Evolutionary conservation across 53 echinoderm and acorn worm species (phyloP), one percentile per base, ranked within the genome.

Genomic region (Paelopatides confundens): DNA sequence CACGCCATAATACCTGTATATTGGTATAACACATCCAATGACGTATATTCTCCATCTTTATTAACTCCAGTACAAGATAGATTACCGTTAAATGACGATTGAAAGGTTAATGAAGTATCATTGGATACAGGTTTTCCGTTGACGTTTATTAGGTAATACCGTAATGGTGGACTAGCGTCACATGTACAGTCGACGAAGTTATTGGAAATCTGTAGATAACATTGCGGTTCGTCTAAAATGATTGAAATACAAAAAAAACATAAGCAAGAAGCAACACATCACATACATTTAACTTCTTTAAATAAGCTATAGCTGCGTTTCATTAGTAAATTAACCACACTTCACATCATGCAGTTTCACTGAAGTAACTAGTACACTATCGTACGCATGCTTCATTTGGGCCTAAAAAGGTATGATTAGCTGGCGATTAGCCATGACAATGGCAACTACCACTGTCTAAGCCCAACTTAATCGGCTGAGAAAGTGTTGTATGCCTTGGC

Each of bases 61-160:
- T 74, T 74, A 27, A 46, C 74, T 23, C 36, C 74, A n/a, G 74
- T 74, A 12, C 74, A 74, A 39, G 74, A 74, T 40, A 74, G 21
- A 24, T 46, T 74, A 6, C 26, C 74, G 18, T 12, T 9, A 43
- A 46, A 23, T 0, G 40, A 39, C 28, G 27, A 11, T 46, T 26
- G 10, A 26, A 46, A 26, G 26, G 27, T 40, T 40, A 2, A 8
- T 14, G 74, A 38, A 7, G 74, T 74, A 4, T 3, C 47, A 24
- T 74, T 74, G 13, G 40, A 24, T 24, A 27, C 46, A 27, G 26
- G 2, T 21, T 39, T 35, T 23, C 74, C 74, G 27, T 74, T 74
- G 14, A 74, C 28, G 14, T 74, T 74, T 35, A 74, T 29, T 4
- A 39, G 10, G 74, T 74, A 74, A 74, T 74, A 74, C 12, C n/a